phyloP scores from a whole-genome alignment of 2,113 vertebrate genomes.

The Hippocampus guttulatus region DNA sequence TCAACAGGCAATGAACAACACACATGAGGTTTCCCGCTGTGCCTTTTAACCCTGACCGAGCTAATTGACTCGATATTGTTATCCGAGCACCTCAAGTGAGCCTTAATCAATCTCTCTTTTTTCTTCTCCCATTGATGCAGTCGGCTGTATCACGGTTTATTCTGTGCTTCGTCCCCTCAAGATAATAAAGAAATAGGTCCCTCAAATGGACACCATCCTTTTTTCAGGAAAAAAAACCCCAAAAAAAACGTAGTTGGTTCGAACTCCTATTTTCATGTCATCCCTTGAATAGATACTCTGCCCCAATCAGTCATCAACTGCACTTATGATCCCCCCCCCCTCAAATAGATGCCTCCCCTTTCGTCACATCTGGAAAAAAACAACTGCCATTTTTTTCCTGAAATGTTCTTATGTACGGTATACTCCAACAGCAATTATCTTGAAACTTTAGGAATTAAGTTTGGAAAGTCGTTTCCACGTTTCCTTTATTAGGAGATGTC shows the following conservation, averaged over 20 bases:
- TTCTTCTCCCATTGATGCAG: background rate
- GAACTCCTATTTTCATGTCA: background rate
- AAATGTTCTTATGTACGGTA: background rate
- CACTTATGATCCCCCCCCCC: background rate
- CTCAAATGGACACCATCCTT: background rate
- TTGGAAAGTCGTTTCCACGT: background rate
- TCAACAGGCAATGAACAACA: background rate
- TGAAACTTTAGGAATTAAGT: background rate
- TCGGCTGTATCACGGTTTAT: background rate
- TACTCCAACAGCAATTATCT: background rate
- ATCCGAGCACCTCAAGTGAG: background rate
- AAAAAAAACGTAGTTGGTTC: background rate
- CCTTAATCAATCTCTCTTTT: background rate
- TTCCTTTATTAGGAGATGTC: background rate
- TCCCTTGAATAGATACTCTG: background rate
- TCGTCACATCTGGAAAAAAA: too few relatives aligned
- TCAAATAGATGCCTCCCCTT: too few relatives aligned
- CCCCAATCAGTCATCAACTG: background rate
- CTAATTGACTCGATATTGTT: conserved; percentile 3
- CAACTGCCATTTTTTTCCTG: too few relatives aligned
- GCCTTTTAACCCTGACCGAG: background rate
- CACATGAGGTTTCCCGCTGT: background rate
- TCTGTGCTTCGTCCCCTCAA: background rate
- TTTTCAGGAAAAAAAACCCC: background rate
- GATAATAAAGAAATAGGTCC: background rate